Conservation (phyloP, 2,797 vertebrate species). For the Tachyglossus aculeatus region DNA sequence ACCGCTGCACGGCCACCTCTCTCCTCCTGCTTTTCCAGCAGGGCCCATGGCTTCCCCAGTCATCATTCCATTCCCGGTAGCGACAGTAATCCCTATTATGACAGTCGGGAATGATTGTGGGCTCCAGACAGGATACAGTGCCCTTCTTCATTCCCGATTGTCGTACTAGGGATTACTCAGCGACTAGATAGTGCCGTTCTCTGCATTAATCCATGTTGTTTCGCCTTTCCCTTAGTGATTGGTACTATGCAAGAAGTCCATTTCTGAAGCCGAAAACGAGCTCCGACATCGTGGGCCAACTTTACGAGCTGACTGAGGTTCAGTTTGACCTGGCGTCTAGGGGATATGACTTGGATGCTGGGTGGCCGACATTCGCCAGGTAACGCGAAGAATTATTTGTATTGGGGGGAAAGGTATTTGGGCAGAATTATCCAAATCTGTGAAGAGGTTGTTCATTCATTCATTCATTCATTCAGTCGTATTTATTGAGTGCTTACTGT, state of each 20-base stretch:
- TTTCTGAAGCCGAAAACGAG: slow-evolving; percentile 89
- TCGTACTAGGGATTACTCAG: no score
- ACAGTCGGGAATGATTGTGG: no score
- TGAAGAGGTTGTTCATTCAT: not conserved
- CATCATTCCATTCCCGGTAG: no score
- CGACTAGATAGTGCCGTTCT: not conserved
- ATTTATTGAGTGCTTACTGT: no score
- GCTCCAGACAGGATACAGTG: no score
- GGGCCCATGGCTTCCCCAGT: no score
- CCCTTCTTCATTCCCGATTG: no score
- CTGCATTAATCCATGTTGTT: not conserved
- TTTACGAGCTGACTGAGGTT: slow-evolving; percentile 94
- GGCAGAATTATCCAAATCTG: not conserved
- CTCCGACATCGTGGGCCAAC: slow-evolving; percentile 88
- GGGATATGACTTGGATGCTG: slow-evolving; percentile 92
- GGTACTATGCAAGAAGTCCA: slow-evolving; percentile 94
- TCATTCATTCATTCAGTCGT: no score
- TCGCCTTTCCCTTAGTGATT: slow-evolving; percentile 79
- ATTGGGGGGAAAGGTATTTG: not conserved
- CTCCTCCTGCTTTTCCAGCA: no score
- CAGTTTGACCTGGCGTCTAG: slow-evolving; percentile 93
- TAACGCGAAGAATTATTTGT: slow-evolving; percentile 49
- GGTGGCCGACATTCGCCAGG: slow-evolving; percentile 96
- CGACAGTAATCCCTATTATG: no score
- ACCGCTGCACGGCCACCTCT: no score